phyloP scores from a whole-genome alignment of 2,888 invertebrate genomes.

The Cheilosia variabilis region DNA sequence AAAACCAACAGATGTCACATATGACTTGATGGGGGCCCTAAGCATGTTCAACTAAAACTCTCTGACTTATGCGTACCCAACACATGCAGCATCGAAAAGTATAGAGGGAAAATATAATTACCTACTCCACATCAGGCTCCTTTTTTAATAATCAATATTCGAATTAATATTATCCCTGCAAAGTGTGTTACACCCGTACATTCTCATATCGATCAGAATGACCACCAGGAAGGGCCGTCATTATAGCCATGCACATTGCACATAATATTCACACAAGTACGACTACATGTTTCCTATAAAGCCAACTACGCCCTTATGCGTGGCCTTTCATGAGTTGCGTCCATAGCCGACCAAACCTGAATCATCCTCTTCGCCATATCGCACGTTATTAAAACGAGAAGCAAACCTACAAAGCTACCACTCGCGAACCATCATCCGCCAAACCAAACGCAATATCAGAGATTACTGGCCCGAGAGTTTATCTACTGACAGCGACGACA shows the following conservation, averaged over 20 bases:
- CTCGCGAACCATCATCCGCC: neutral
- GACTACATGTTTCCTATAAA: neutral
- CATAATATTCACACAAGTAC: neutral
- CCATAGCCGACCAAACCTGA: neutral
- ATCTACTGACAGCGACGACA: conserved; percentile 38
- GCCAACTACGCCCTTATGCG: neutral
- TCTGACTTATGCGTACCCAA: no score
- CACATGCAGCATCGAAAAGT: no score
- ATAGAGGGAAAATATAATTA: no score
- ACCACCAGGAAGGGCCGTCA: neutral
- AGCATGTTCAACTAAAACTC: no score
- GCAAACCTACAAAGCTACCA: conserved; percentile 22
- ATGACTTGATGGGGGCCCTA: no score
- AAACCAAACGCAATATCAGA: conserved; percentile 54
- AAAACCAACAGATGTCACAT: no score
- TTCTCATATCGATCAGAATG: neutral
- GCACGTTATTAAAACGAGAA: conserved; percentile 17
- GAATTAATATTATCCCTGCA: neutral
- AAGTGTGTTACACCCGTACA: neutral
- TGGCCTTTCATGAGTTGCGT: neutral
- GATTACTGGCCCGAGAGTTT: conserved; percentile 48
- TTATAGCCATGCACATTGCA: no score
- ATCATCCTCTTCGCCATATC: neutral
- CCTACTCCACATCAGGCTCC: no score
- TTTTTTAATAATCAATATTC: neutral